Conservation (phyloP, 2,797 vertebrate genomes). For the Spondyliosoma cantharus region DNA sequence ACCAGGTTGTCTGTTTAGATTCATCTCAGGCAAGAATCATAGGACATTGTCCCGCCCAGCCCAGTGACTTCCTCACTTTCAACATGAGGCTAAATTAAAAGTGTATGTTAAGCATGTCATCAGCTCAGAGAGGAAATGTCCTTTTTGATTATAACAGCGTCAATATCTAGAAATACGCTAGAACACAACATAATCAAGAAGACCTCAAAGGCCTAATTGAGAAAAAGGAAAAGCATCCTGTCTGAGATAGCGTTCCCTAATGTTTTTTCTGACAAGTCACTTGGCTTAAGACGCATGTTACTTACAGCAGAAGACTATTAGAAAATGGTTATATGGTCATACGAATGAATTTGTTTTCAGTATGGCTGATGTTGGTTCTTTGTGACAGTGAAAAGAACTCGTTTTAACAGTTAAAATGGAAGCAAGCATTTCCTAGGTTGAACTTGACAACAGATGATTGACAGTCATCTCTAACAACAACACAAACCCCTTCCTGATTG, state of each 20-base stretch:
- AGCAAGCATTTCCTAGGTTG: background rate
- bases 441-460: background rate
- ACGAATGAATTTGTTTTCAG: background rate
- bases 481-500: background rate
- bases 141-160: background rate
- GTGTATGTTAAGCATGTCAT: background rate
- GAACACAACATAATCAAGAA: background rate
- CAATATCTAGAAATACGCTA: background rate
- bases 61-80: background rate
- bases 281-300: background rate
- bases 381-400: background rate
- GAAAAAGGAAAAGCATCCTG: conserved; percentile 2
- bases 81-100: background rate
- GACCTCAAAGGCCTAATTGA: background rate
- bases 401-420: background rate
- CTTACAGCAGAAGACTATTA: no score
- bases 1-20: background rate
- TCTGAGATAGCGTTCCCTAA: background rate
- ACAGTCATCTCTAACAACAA: background rate
- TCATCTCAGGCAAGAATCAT: background rate
- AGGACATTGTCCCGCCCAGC: background rate
- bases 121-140: background rate
- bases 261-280: conserved; percentile 8
- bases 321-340: background rate
- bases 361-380: background rate